A percentile compares a stretch with the other conserved stretches of the same genome.
Evolutionary conservation across 2,888 invertebrate genomes (phyloP).

Genomic region (Bellardia bayeri): DNA sequence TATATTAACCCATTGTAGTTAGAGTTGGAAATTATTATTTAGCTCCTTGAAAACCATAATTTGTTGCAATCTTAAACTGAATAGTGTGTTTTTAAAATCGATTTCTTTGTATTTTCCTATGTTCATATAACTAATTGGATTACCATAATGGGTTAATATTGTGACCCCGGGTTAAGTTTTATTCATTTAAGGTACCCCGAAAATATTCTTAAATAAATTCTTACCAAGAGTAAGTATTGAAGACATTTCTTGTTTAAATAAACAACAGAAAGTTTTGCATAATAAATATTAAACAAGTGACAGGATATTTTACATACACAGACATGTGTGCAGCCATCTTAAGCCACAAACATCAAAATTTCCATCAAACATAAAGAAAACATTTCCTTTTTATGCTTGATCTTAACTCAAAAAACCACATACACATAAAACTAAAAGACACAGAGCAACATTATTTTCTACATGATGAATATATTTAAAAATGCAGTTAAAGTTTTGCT

Average conservation of each 20-base stretch:
- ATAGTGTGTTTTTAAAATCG: too few species aligned
- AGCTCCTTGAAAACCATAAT: too few species aligned
- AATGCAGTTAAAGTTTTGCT: constrained; percentile 7
- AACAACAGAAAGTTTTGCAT: constrained; percentile 74
- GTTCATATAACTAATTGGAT: not conserved
- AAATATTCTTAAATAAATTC: constrained; percentile 10
- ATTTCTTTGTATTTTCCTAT: not conserved
- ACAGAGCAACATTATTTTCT: constrained; percentile 29
- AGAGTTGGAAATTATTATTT: not conserved
- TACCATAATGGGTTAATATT: constrained; percentile 32
- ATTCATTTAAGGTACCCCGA: not conserved
- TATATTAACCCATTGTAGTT: constrained; percentile 44
- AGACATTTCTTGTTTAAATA: constrained; percentile 56
- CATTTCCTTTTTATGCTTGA: constrained; percentile 23
- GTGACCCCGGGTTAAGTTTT: constrained; percentile 29
- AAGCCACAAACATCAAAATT: constrained; percentile 26
- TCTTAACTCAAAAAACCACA: constrained; percentile 54
- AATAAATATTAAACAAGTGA: constrained; percentile 74
- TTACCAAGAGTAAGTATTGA: not conserved
- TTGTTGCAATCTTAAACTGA: too few species aligned
- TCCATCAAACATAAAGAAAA: constrained; percentile 5
- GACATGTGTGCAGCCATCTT: not conserved
- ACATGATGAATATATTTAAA: not conserved
- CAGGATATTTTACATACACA: constrained; percentile 50
- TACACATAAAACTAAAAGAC: constrained; percentile 51